Base-by-base conservation (phyloP, 1,140 invertebrate species). In the Zaprionus taronus region DNA sequence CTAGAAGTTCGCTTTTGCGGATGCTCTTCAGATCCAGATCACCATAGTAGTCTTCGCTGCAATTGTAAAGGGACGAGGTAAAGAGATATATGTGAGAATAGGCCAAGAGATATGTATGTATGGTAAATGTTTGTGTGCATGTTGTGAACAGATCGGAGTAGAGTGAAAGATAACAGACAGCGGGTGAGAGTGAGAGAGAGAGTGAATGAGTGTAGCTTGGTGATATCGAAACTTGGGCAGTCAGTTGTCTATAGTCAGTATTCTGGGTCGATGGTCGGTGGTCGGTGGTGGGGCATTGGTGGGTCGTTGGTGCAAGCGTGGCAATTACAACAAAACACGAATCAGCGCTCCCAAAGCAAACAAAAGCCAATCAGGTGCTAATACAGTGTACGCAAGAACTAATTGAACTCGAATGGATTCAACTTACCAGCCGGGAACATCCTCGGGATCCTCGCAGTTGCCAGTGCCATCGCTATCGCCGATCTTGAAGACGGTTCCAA, bases 401-500 rank as follows among this genome's bases (percentile, higher is more conserved):
- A 6, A 24, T 49, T 62, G 4, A 51, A 58, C 5, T n/a, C 34
- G 6, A 57, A 22, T 51, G 11, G 11, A 2, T 0, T 3, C 38
- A 61, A 95, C 97, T 97, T 94, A 98, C 97, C 97, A 98, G 95
- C 97, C 97, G 93, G 96, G 96, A 94, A 98, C 97, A 93, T 98
- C 97, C 94, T 97, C 97, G 70, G 97, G 97, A 90, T 98, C 97
- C 93, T 98, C 96, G 93, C 98, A 99, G 94, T 97, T 97, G 71
- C 98, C 97, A 72, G 96, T 96, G 81, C 97, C 97, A 70, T 98
- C 97, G 81, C 95, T 93, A 83, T 97, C 96, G 57, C 97, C 97
- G 92, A 98, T 98, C 93, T 98, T 98, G 96, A 98, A 99, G 14
- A 98, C 98, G 22, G 97, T 98, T 71, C 98, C 98, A 91, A 99